Evolutionary conservation across 2,797 vertebrate genomes (phyloP), one percentile per base, ranked within the genome.

Genomic region (Telmatherina bonti): DNA sequence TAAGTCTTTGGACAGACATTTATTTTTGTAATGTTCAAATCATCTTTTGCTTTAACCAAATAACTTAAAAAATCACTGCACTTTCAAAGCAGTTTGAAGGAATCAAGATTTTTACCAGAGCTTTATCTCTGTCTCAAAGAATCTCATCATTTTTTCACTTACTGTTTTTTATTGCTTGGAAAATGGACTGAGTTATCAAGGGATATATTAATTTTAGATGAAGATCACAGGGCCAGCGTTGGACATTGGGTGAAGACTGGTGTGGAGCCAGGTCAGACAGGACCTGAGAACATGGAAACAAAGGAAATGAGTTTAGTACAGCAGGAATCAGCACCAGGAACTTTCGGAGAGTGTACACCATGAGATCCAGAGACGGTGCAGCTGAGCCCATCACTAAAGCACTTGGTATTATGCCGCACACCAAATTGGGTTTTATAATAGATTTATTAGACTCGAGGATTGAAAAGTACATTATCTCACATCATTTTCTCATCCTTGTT

Each of bases 401-500:
- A 70, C 54, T 63, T 85, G 85, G 70, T 38, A 1, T 16, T 15
- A 16, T 15, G 36, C 36, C 85, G 27, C 1, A 18, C 41, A 43
- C 18, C 43, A 13, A 5, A 4, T 11, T 67, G 72, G 64, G 1
- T 59, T 71, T 61, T 67, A 36, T 57, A 56, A 36, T 33, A 45
- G 8, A 5, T 58, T 29, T 7, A 1, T 5, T 30, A 43, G 20
- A 66, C 71, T 51, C 15, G 22, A 41, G 7, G 82, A 18, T 82
- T 91, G 38, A 76, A 78, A 89, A 93, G 91, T 81, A 88, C 79
- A 85, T 82, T 93, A 92, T 90, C 94, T 38, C 36, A 38, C 15
- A 95, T 94, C 92, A 91, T 91, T 93, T 45, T 95, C 86, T 95
- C 91, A 93, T 93, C 95, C 93, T 92, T 67, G 94, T 94, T 93